Percentiles rank a stretch among this genome's conserved stretches.
Evolutionary conservation across 2,888 invertebrate genomes (phyloP).

Genomic region (Fragum sueziense): DNA sequence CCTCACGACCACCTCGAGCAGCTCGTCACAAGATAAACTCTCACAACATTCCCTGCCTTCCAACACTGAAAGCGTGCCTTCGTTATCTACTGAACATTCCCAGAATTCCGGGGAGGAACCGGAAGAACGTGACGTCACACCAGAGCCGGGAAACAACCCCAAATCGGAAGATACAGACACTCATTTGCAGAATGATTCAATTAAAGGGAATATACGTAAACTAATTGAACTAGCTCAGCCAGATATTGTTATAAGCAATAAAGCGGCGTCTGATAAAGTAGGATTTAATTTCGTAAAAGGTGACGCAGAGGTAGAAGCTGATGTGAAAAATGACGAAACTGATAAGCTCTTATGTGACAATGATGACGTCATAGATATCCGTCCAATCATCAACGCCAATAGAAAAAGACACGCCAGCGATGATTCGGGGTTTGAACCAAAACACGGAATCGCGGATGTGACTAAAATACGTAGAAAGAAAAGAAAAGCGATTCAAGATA

Average conservation of each 20-base stretch:
- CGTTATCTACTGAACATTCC: neutral
- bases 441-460: neutral
- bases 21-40: neutral
- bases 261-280: neutral
- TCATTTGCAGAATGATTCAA: constrained; percentile 34
- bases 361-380: constrained; percentile 52
- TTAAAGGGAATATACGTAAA: neutral
- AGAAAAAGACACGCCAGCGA: constrained; percentile 50
- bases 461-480: constrained; percentile 7
- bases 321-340: constrained; percentile 43
- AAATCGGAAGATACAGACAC: neutral
- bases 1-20: neutral
- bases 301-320: constrained; percentile 1
- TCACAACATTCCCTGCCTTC: neutral
- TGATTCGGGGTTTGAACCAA: constrained; percentile 34
- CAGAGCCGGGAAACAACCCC: neutral
- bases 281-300: constrained; percentile 17
- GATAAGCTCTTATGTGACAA: constrained; percentile 35
- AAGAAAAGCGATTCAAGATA: neutral
- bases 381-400: constrained; percentile 55
- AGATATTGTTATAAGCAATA: neutral
- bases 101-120: constrained; percentile 1
- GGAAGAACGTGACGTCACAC: constrained; percentile 5
- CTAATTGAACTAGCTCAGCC: neutral
- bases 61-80: neutral